Percentiles rank a stretch among this genome's conserved stretches.
Conservation (phyloP, 2,113 vertebrate genomes). For the Camelus dromedarius region DNA sequence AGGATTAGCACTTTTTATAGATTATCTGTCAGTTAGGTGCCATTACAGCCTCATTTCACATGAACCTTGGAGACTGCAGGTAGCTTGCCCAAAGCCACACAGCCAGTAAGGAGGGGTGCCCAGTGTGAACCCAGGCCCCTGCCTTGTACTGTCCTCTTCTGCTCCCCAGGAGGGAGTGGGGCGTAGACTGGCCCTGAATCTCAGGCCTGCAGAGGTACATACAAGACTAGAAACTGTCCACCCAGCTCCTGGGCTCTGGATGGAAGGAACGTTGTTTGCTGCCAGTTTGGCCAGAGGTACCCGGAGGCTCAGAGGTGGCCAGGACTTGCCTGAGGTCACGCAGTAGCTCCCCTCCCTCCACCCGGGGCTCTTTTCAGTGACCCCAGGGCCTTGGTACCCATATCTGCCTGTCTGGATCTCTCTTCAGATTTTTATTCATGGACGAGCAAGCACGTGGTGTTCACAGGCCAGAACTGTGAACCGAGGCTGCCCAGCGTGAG, state of each 20-base stretch:
- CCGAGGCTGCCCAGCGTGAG: slow-evolving; percentile 68
- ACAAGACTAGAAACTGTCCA: not conserved
- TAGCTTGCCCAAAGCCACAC: not conserved
- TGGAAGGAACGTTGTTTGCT: not conserved
- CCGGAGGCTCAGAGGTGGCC: not conserved
- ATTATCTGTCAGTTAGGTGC: slow-evolving; percentile 42
- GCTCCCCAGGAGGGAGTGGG: not conserved
- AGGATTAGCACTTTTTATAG: slow-evolving; percentile 50
- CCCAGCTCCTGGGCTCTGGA: not conserved
- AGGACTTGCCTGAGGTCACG: not conserved
- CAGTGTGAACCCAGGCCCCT: not conserved
- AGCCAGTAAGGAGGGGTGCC: no score
- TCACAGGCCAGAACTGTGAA: slow-evolving; percentile 48
- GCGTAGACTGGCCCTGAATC: not conserved
- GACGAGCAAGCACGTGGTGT: not conserved
- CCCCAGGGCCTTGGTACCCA: not conserved
- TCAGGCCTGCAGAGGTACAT: not conserved
- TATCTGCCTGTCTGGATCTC: slow-evolving; percentile 64
- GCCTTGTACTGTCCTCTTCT: fast-evolving
- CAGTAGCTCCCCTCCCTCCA: not conserved
- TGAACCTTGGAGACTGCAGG: not conserved
- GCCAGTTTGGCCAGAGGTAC: not conserved
- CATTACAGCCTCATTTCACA: not conserved
- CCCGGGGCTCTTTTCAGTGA: not conserved
- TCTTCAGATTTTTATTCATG: slow-evolving; percentile 36